A percentile compares a stretch with the other conserved stretches of the same genome.
Evolutionary conservation across 30 jellyfish, hydroid and myxozoan species (phyloP).

Genomic region (Catostylus mosaicus): DNA sequence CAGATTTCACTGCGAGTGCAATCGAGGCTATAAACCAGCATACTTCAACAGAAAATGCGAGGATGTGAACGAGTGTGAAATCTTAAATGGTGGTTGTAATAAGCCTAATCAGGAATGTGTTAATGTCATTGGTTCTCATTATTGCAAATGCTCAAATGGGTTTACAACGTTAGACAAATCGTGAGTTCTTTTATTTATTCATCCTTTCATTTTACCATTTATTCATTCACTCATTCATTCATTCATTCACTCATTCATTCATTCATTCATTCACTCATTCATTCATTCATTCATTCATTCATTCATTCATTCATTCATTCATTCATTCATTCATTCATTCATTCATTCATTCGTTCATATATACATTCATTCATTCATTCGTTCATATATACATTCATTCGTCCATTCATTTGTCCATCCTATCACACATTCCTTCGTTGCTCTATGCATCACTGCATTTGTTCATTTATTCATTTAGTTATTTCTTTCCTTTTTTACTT

Average conservation of each 20-base stretch:
- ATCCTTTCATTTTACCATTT: too few species aligned
- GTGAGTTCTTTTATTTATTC: slow-evolving; percentile 3
- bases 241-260: background rate
- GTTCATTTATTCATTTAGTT: background rate
- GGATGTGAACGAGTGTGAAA: slow-evolving; percentile 74
- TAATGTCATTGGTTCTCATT: slow-evolving; percentile 61
- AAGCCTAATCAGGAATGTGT: slow-evolving; percentile 38
- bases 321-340: background rate
- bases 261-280: background rate
- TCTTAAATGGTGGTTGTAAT: slow-evolving; percentile 81
- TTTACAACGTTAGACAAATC: slow-evolving; percentile 31
- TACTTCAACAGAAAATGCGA: slow-evolving; percentile 55
- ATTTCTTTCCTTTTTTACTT: background rate
- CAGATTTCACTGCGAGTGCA: slow-evolving; percentile 81
- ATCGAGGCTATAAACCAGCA: slow-evolving; percentile 58
- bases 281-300: background rate
- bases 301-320: background rate
- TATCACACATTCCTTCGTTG: background rate
- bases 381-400: background rate
- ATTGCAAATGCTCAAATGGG: slow-evolving; percentile 78
- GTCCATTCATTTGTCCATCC: background rate
- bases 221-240: background rate
- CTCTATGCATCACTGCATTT: background rate
- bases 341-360: too few species aligned
- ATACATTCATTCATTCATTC: background rate